Conservation (phyloP, 2,113 vertebrate genomes). For the Stercorarius parasiticus region DNA sequence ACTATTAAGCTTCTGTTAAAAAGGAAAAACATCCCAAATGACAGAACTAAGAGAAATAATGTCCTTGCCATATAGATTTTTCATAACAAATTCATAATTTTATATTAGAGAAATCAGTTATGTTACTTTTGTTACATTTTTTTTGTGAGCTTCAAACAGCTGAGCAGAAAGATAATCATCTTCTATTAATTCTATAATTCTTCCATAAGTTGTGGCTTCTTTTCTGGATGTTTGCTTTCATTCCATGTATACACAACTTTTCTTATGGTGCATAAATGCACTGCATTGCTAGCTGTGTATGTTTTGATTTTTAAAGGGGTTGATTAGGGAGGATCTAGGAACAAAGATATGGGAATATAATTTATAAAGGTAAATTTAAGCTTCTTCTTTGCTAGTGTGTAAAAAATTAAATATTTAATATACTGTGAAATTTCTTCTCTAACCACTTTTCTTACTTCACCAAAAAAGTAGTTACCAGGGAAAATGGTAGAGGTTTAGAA, state of each 20-base stretch:
- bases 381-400: not conserved
- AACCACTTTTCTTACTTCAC: not conserved
- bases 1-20: not conserved
- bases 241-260: not conserved
- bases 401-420: not conserved
- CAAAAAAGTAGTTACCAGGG: not conserved
- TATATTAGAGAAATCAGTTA: not conserved
- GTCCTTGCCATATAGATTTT: not conserved
- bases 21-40: not conserved
- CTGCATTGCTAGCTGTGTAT: not conserved
- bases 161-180: not conserved
- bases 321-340: not conserved
- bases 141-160: not conserved
- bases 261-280: not conserved
- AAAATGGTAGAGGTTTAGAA: not conserved
- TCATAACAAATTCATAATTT: not conserved
- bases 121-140: not conserved
- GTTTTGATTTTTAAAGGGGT: not conserved
- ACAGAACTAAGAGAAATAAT: not conserved
- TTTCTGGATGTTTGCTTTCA: not conserved
- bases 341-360: not conserved
- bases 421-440: not conserved
- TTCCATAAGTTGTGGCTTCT: not conserved
- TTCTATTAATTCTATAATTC: not conserved
- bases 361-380: not conserved